These are phyloP conservation scores for Lasioglossum zephyrum DNA, from an alignment of 2,888 invertebrate genomes.

Conservation along the genomic window DNA sequence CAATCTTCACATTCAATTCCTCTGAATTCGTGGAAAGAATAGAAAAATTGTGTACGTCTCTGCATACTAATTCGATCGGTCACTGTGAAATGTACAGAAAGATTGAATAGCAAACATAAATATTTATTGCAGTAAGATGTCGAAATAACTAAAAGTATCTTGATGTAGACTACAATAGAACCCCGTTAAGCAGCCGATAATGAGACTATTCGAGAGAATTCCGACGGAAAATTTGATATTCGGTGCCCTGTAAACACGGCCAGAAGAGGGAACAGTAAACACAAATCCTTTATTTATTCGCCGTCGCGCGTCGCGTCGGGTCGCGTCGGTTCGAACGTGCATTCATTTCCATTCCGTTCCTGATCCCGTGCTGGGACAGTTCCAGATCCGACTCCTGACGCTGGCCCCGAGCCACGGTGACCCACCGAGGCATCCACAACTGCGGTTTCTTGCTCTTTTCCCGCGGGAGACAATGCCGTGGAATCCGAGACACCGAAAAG, in stretches of 20 bases:
- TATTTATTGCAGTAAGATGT: neutral
- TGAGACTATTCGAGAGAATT: constrained; percentile 33
- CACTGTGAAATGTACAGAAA: neutral
- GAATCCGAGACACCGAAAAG: constrained; percentile 47
- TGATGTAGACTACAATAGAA: neutral
- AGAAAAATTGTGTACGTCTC: too few relatives aligned
- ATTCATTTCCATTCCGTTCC: constrained; percentile 58
- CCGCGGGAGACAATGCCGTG: constrained; percentile 55
- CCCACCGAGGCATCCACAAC: constrained; percentile 55
- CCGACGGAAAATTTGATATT: constrained; percentile 41
- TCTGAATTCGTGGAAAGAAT: neutral
- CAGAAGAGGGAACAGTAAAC: constrained; percentile 47
- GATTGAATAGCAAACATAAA: neutral
- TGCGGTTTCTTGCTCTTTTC: constrained; percentile 66
- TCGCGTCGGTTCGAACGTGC: constrained; percentile 39
- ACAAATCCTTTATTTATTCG: constrained; percentile 55
- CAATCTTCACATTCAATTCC: neutral
- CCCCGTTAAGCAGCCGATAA: neutral
- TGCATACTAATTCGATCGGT: neutral
- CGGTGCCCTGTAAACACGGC: constrained; percentile 12
- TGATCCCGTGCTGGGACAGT: constrained; percentile 61
- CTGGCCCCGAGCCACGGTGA: constrained; percentile 65
- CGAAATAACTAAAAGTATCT: neutral
- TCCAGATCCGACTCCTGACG: constrained; percentile 57
- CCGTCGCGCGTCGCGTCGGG: neutral